Conservation (phyloP, 2,113 vertebrate species). For the Struthidea cinerea region DNA sequence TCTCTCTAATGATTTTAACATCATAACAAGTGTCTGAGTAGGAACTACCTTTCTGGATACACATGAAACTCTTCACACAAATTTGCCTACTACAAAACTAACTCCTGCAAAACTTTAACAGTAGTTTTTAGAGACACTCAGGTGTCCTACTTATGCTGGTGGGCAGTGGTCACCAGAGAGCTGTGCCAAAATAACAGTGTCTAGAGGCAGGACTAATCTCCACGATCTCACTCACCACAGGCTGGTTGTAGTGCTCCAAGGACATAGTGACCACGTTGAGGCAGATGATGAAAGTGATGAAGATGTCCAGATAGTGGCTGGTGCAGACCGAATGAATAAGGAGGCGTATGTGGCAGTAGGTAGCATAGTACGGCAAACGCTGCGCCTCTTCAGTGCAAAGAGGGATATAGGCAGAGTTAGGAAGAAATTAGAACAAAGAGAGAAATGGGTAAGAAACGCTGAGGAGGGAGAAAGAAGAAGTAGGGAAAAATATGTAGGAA, state of each 20-base stretch:
- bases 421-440: not conserved
- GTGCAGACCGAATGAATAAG: constrained; percentile 97
- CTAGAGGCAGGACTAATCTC: not conserved
- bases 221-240: constrained; percentile 79
- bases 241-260: constrained; percentile 96
- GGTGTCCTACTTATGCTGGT: not conserved
- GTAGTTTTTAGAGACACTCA: not conserved
- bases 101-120: not conserved
- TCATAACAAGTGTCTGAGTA: not conserved
- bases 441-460: not conserved
- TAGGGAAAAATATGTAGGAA: not conserved
- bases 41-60: not conserved
- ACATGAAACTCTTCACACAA: not conserved
- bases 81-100: not conserved
- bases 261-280: constrained; percentile 99
- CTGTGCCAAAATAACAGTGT: not conserved
- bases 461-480: not conserved
- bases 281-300: constrained; percentile 98
- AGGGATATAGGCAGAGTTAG: not conserved
- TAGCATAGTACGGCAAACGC: constrained; percentile 91
- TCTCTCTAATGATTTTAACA: not conserved
- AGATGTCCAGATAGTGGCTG: constrained; percentile 97
- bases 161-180: not conserved
- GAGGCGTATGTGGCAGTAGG: constrained; percentile 87
- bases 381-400: constrained; percentile 82